phyloP scores from a whole-genome alignment of 2,888 invertebrate genomes.

The Phortica okadai region DNA sequence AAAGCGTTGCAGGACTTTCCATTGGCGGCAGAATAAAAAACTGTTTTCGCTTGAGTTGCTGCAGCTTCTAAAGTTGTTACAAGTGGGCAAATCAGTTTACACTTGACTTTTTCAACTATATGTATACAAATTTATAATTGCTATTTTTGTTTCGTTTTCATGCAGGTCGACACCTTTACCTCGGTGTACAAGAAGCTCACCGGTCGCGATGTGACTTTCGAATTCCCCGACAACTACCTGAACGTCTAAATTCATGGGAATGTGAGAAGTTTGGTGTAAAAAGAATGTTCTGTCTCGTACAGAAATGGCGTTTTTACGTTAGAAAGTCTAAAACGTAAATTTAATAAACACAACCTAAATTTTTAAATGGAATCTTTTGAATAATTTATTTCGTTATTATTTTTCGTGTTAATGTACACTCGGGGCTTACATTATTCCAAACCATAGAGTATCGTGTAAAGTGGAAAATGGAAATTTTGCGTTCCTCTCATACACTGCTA shows the following conservation, averaged over 20 bases:
- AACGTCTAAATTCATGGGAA: constrained; percentile 75
- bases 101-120: constrained; percentile 17
- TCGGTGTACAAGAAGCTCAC: constrained; percentile 99
- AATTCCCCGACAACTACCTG: constrained; percentile 99
- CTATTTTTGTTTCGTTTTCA: constrained; percentile 55
- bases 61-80: constrained; percentile 33
- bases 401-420: no score
- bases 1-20: constrained; percentile 68
- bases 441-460: no score
- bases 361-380: not conserved
- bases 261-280: constrained; percentile 42
- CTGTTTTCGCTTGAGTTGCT: constrained; percentile 37
- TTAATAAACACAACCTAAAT: constrained; percentile 49
- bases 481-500: no score
- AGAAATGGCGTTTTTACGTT: constrained; percentile 61
- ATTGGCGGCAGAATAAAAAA: constrained; percentile 64
- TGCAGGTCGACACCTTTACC: constrained; percentile 97
- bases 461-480: no score
- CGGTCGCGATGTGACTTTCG: constrained; percentile 98
- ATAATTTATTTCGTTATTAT: no score
- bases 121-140: constrained; percentile 27
- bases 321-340: constrained; percentile 60
- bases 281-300: constrained; percentile 64
- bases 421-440: no score
- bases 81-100: constrained; percentile 35